Evolutionary conservation across 1,140 invertebrate species (phyloP), one percentile per base, ranked within the genome.

Genomic region (Antheraea mylitta): DNA sequence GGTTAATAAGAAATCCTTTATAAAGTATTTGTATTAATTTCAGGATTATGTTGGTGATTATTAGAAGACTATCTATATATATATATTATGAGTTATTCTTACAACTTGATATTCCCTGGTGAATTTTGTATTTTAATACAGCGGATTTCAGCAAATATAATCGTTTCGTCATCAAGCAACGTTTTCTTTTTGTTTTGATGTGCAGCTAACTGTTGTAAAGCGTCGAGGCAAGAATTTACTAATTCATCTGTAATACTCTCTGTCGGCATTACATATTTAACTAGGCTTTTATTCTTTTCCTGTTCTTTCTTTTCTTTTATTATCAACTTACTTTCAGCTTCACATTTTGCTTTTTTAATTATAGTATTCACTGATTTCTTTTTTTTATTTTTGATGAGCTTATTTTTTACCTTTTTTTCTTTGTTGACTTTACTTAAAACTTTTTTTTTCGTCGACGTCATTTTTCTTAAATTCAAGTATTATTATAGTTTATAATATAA

Each of bases 41-140:
- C 11, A 0, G 22, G 22, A 22, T 58, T 7, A 66, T 22, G 30
- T 36, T 36, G 0, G 18, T 19, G 58, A 13, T 42, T 42, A 42
- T 42, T 1, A 42, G 11, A 42, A 7, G 11, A 11, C 11, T 42
- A 42, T 9, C 38, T 42, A 4, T 13, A 53, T n/a, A 53, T 53
- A 6, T 10, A 53, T 53, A 53, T 16, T 53, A 53, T 53, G 10
- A 53, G 11, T 53, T 64, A 8, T 67, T 84, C 88, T 83, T 81
- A 91, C 89, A 91, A 79, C 72, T 82, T 88, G 2, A 90, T 69
- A 68, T 87, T 90, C 37, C 80, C 82, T 73, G 68, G 82, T 13
- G 72, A 71, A 64, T 83, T 84, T 73, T 86, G 83, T 67, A 91
- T 87, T 83, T 90, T 90, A 37, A 91, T 89, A 63, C 84, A 86